Evolutionary conservation across 1,140 invertebrate genomes (phyloP), one percentile per base, ranked within the genome.

Genomic region (Zeugodacus cucurbitae): DNA sequence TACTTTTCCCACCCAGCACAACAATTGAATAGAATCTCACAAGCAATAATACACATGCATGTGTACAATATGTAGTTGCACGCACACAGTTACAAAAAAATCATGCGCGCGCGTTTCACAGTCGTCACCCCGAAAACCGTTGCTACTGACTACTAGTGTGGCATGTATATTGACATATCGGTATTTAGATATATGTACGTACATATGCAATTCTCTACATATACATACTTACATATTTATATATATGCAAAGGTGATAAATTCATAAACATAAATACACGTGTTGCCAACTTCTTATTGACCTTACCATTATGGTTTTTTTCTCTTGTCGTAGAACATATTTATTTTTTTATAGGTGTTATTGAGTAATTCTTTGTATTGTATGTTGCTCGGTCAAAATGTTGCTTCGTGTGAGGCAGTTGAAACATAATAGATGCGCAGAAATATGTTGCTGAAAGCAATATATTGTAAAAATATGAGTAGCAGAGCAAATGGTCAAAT

Each of bases 1-100:
- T 54, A 41, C 34, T 82, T 82, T 82, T 82, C 74, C 74, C 70
- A 74, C 70, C 70, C 74, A 82, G 26, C 41, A 82, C 41, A 82
- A 48, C 41, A 82, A 82, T 29, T 34, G 6, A 54, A 82, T 82
- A 82, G 22, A 82, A 44, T 26, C n/a, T 48, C 22, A 48, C 17
- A 44, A 22, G 17, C 26, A 37, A 48, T 26, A 82, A 2, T n/a
- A 11, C 48, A 54, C 14, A 54, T 54, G 48, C 20, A 11, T 54
- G 2, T 54, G 48, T 54, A 17, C 17, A 54, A 54, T 37, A 48
- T n/a, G 26, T 26, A 26, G 37, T 22, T 82, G 26, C 29, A 82
- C 22, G n/a, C n/a, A 82, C 41, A 82, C 37, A 82, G 2, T 26
- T 82, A 82, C 41, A 54, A 48, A n/a, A n/a, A 37, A 54, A 41